Evolutionary conservation across 2,888 invertebrate genomes (phyloP).

Genomic region (Microlaimidae sp.): DNA sequence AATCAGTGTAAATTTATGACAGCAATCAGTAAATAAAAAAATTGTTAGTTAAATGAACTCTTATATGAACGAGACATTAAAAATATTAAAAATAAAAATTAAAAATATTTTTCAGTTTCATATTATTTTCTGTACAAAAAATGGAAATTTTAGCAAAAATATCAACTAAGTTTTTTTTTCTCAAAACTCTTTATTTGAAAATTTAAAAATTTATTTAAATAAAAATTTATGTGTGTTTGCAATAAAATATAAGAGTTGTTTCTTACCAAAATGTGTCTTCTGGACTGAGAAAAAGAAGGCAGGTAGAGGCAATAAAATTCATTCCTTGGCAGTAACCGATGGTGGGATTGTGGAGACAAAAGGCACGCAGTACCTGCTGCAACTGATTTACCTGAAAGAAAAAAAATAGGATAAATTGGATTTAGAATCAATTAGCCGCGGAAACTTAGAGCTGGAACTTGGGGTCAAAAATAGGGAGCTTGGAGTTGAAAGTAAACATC

Average conservation of each 20-base stretch:
- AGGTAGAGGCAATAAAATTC: conserved; percentile 44
- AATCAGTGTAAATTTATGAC: too few relatives aligned
- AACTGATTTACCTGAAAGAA: conserved; percentile 41
- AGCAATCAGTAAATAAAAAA: too few relatives aligned
- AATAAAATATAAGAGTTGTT: neutral
- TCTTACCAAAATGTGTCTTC: conserved; percentile 44
- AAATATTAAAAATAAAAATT: too few relatives aligned
- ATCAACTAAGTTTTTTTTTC: neutral
- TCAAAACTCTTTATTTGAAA: neutral
- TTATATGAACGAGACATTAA: too few relatives aligned
- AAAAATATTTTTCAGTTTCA: too few relatives aligned
- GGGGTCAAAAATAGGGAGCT: too few relatives aligned
- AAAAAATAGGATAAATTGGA: too few relatives aligned
- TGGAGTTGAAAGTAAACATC: too few relatives aligned
- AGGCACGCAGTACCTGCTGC: conserved; percentile 43
- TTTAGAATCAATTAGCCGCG: neutral
- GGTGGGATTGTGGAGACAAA: conserved; percentile 42
- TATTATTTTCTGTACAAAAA: too few relatives aligned
- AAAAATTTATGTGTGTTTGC: neutral
- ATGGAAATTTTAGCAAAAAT: neutral
- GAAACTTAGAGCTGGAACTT: too few relatives aligned
- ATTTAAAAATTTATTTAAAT: too few relatives aligned
- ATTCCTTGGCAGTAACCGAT: conserved; percentile 46
- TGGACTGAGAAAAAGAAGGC: conserved; percentile 42
- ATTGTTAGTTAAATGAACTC: too few relatives aligned